Conservation (phyloP, 2,888 invertebrate genomes). For the Leptura quadrifasciata region DNA sequence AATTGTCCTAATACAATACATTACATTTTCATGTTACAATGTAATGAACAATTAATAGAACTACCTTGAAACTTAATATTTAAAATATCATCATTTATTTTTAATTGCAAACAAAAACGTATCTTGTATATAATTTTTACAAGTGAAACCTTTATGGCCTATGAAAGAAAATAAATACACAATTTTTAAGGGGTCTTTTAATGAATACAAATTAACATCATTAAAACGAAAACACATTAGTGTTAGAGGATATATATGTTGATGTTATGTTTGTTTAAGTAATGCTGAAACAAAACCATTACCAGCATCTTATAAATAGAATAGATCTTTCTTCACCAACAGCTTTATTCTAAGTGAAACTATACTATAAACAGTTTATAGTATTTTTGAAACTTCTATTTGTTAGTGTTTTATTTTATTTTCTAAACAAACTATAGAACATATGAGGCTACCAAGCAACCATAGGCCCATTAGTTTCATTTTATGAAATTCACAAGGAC, state of each 20-base stretch:
- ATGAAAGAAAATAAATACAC: constrained; percentile 29
- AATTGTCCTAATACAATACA: neutral
- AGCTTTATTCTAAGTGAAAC: constrained; percentile 10
- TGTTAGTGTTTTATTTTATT: constrained; percentile 32
- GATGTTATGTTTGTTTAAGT: constrained; percentile 40
- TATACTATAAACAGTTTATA: constrained; percentile 32
- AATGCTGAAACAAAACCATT: constrained; percentile 37
- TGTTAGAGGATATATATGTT: constrained; percentile 25
- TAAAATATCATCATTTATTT: constrained; percentile 9
- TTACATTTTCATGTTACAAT: constrained; percentile 8
- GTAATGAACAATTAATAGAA: constrained; percentile 4
- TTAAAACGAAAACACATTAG: constrained; percentile 37
- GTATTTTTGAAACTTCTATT: constrained; percentile 34
- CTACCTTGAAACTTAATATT: neutral
- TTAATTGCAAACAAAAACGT: neutral
- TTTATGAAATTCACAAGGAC: constrained; percentile 10
- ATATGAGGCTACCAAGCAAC: constrained; percentile 24
- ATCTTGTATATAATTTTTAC: neutral
- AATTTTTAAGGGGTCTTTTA: constrained; percentile 1
- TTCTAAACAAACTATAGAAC: constrained; percentile 32
- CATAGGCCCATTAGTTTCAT: constrained; percentile 16
- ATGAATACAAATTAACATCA: constrained; percentile 32
- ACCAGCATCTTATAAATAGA: constrained; percentile 39
- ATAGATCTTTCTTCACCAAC: constrained; percentile 32
- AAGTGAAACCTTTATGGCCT: constrained; percentile 17